phyloP scores from a whole-genome alignment of 2,888 invertebrate species.

The Hermaeophaga mercurialis region DNA sequence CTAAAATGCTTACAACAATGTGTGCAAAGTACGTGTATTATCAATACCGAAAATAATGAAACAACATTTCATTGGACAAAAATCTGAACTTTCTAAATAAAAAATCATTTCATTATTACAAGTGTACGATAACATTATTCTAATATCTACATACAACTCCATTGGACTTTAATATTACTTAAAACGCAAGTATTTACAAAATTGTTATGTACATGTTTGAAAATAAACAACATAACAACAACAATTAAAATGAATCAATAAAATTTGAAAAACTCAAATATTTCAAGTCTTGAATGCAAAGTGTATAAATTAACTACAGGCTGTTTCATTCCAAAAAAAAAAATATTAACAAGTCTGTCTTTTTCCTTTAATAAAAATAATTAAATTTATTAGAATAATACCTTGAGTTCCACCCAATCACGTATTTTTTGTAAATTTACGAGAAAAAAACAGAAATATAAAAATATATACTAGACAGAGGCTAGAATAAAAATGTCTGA shows the following conservation, averaged over 20 bases:
- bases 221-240: slow-evolving; percentile 42
- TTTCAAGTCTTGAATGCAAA: slow-evolving; percentile 36
- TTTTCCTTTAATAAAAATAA: too few species aligned
- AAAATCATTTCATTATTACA: slow-evolving; percentile 4
- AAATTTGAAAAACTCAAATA: slow-evolving; percentile 42
- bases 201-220: slow-evolving; percentile 34
- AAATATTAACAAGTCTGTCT: too few species aligned
- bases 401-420: too few species aligned
- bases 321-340: too few species aligned
- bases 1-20: too few species aligned
- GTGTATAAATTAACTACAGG: slow-evolving; percentile 13
- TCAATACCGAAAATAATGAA: slow-evolving; percentile 3
- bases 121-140: background rate
- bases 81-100: background rate
- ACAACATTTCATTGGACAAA: background rate
- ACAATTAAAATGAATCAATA: slow-evolving; percentile 40
- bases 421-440: too few species aligned
- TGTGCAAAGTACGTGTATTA: slow-evolving; percentile 2
- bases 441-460: too few species aligned
- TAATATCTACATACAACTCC: slow-evolving; percentile 32
- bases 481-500: too few species aligned
- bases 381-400: too few species aligned
- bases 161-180: slow-evolving; percentile 16
- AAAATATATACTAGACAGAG: too few species aligned
- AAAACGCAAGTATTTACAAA: slow-evolving; percentile 34